A percentile compares a stretch with the other conserved stretches of the same genome.
These are phyloP conservation scores for Megastigmus dorsalis DNA, from an alignment of 2,888 invertebrate genomes.

Conservation along the genomic window DNA sequence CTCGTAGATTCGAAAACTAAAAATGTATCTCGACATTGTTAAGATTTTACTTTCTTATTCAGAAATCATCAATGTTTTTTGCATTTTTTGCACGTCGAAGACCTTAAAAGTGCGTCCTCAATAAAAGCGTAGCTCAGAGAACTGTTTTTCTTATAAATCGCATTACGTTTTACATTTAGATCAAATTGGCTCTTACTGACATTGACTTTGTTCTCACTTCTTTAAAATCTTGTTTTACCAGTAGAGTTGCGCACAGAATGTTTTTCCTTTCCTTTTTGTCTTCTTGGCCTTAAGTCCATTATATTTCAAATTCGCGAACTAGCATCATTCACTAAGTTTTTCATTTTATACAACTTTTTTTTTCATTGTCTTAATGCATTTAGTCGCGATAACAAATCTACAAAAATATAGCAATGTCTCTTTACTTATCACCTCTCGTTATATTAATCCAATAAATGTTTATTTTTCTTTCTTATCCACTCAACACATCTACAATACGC, in stretches of 20 bases:
- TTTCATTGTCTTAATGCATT: slow-evolving; percentile 72
- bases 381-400: slow-evolving; percentile 74
- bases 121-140: slow-evolving; percentile 29
- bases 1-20: slow-evolving; percentile 48
- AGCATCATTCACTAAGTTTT: slow-evolving; percentile 55
- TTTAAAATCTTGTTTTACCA: slow-evolving; percentile 19
- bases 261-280: neutral
- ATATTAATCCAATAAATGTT: slow-evolving; percentile 70
- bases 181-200: slow-evolving; percentile 41
- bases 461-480: slow-evolving; percentile 56
- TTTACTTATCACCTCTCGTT: slow-evolving; percentile 66
- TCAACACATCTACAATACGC: slow-evolving; percentile 57
- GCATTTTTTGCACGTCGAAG: slow-evolving; percentile 29
- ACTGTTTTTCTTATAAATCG: slow-evolving; percentile 9
- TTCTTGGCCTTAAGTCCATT: slow-evolving; percentile 22
- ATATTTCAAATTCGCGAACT: slow-evolving; percentile 53
- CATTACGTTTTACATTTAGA: slow-evolving; percentile 26
- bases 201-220: slow-evolving; percentile 35
- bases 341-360: slow-evolving; percentile 64
- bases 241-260: slow-evolving; percentile 21
- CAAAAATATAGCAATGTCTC: slow-evolving; percentile 72
- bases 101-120: slow-evolving; percentile 5
- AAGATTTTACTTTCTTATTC: slow-evolving; percentile 13
- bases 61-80: slow-evolving; percentile 24
- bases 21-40: slow-evolving; percentile 45